phyloP scores from a whole-genome alignment of 1,140 invertebrate species.

The Cyclargus thomasi region DNA sequence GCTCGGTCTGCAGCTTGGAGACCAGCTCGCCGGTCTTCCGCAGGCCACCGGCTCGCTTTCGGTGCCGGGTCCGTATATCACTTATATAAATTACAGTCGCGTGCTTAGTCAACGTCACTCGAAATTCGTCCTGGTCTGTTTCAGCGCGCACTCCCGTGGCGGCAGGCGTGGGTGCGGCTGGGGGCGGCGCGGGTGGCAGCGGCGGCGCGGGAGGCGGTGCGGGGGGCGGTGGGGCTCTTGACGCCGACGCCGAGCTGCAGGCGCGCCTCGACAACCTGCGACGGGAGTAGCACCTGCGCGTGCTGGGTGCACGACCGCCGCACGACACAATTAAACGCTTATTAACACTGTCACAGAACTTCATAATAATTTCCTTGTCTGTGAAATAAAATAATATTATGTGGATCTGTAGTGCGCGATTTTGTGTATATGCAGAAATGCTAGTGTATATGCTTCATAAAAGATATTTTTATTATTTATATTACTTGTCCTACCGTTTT shows the following conservation, averaged over 20 bases:
- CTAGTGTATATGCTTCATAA: too few relatives aligned
- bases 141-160: constrained; percentile 31
- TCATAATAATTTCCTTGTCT: too few relatives aligned
- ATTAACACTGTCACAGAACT: not conserved
- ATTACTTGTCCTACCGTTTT: too few relatives aligned
- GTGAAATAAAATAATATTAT: too few relatives aligned
- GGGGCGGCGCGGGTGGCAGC: constrained; percentile 53
- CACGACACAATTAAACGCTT: not conserved
- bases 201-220: constrained; percentile 42
- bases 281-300: constrained; percentile 82
- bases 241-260: constrained; percentile 96
- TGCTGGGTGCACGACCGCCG: not conserved
- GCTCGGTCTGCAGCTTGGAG: constrained; percentile 94
- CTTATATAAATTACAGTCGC: too few relatives aligned
- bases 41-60: constrained; percentile 80
- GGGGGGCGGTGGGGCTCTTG: constrained; percentile 69
- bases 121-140: too few relatives aligned
- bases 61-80: constrained; percentile 60
- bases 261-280: constrained; percentile 94
- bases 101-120: too few relatives aligned
- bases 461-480: too few relatives aligned
- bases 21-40: constrained; percentile 92
- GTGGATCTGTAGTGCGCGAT: too few relatives aligned
- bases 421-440: too few relatives aligned
- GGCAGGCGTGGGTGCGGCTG: constrained; percentile 64